phyloP scores from a whole-genome alignment of 2,888 invertebrate species.

The Boloria euphrosyne region DNA sequence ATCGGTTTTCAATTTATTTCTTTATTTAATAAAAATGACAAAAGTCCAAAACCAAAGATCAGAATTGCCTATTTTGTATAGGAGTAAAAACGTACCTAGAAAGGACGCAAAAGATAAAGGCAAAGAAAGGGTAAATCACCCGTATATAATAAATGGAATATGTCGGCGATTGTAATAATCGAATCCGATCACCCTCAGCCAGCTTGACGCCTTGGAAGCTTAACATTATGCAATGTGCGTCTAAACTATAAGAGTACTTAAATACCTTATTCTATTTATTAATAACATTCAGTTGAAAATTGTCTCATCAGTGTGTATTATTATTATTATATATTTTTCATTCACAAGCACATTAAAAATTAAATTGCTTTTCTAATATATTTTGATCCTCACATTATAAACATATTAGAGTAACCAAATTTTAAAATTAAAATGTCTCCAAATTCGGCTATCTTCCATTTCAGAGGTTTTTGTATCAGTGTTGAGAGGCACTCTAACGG shows the following conservation, averaged over 20 bases:
- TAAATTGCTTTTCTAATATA: not conserved
- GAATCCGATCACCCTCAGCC: conserved; percentile 16
- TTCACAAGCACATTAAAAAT: no score
- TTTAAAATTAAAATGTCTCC: conserved; percentile 4
- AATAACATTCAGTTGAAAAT: no score
- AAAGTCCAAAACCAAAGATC: no score
- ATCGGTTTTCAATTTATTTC: no score
- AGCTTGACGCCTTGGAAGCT: conserved; percentile 23
- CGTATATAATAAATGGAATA: conserved; percentile 1
- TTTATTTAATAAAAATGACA: no score
- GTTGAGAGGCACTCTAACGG: conserved; percentile 30
- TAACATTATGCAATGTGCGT: conserved; percentile 11
- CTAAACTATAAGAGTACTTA: not conserved
- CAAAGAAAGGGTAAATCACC: no score
- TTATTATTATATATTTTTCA: no score
- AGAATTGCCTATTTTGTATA: no score
- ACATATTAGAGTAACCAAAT: not conserved
- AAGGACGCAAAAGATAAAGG: no score
- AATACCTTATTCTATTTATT: no score
- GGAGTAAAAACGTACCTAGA: no score
- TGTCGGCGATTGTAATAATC: conserved; percentile 1
- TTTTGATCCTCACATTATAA: not conserved
- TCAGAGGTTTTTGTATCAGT: conserved; percentile 1
- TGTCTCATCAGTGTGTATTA: no score
- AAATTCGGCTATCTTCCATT: not conserved